A percentile compares a stretch with the other conserved stretches of the same genome.
phyloP scores from a whole-genome alignment of 2,113 vertebrate genomes.

The Vanacampus margaritifer region DNA sequence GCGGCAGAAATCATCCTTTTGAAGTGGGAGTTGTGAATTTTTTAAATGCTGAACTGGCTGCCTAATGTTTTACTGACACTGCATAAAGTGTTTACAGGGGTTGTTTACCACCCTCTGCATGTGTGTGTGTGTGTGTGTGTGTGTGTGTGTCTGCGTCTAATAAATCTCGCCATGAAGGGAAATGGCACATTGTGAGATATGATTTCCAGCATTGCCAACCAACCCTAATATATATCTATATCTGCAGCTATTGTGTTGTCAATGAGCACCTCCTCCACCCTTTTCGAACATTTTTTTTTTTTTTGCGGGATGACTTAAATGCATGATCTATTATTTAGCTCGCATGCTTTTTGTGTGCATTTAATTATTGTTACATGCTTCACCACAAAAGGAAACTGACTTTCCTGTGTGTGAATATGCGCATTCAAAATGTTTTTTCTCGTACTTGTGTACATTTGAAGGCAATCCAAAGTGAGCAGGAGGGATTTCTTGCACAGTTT shows the following conservation, averaged over 20 bases:
- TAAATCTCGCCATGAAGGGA: conserved; percentile 17
- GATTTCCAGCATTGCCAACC: conserved; percentile 25
- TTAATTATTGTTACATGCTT: conserved; percentile 37
- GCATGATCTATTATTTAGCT: conserved; percentile 21
- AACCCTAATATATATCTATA: conserved; percentile 29
- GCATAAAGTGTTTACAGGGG: conserved; percentile 44
- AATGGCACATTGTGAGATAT: conserved; percentile 25
- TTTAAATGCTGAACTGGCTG: conserved; percentile 56
- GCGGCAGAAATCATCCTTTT: conserved; percentile 50
- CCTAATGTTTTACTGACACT: conserved; percentile 61
- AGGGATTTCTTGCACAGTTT: conserved; percentile 55
- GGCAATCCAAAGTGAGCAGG: conserved; percentile 26
- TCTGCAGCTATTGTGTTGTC: conserved; percentile 33
- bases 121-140: no score
- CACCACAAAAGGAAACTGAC: conserved; percentile 31
- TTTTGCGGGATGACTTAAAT: conserved; percentile 34
- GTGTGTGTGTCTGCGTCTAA: conserved; percentile 4
- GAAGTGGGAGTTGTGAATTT: conserved; percentile 48
- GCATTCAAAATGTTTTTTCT: conserved; percentile 44
- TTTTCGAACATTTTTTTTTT: conserved; percentile 15
- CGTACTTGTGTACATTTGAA: conserved; percentile 38
- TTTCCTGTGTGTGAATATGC: conserved; percentile 39
- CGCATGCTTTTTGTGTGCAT: conserved; percentile 29
- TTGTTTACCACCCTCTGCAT: conserved; percentile 24
- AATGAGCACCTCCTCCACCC: conserved; percentile 11